phyloP scores from a whole-genome alignment of 2,797 vertebrate genomes.

The Fratercula arctica region DNA sequence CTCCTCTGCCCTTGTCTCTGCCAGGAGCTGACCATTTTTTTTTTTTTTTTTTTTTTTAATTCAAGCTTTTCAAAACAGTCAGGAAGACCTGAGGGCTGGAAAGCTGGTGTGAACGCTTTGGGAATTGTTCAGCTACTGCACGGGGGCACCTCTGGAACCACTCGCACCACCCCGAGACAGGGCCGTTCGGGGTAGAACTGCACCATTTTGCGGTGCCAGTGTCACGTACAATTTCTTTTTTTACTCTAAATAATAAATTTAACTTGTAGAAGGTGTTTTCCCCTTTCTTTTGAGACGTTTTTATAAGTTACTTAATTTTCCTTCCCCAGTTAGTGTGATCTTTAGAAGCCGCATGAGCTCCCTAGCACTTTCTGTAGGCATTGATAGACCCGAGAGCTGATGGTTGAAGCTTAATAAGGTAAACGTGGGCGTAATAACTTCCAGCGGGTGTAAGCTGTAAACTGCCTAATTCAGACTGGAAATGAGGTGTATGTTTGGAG shows the following conservation, averaged over 20 bases:
- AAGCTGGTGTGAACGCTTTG: background rate
- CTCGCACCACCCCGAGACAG: fast-evolving
- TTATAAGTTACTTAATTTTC: background rate
- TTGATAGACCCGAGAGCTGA: background rate
- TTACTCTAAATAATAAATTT: background rate
- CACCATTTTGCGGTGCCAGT: background rate
- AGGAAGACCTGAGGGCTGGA: background rate
- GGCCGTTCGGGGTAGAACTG: too few relatives aligned
- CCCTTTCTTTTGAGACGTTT: background rate
- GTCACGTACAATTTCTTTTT: background rate
- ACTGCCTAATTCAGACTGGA: background rate
- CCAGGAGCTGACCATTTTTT: background rate
- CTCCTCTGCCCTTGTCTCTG: background rate
- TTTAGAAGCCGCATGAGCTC: background rate
- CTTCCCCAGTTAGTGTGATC: background rate
- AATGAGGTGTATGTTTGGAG: background rate
- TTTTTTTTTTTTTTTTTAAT: background rate
- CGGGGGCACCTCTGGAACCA: background rate
- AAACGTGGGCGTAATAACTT: background rate
- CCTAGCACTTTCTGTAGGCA: background rate
- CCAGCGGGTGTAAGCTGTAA: background rate
- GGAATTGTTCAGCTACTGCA: background rate
- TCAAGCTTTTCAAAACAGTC: background rate
- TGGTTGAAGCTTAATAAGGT: background rate
- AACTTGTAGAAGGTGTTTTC: background rate